Evolutionary conservation across 2,888 invertebrate species (phyloP), one percentile per base, ranked within the genome.

Genomic region (Seladonia tumulorum): DNA sequence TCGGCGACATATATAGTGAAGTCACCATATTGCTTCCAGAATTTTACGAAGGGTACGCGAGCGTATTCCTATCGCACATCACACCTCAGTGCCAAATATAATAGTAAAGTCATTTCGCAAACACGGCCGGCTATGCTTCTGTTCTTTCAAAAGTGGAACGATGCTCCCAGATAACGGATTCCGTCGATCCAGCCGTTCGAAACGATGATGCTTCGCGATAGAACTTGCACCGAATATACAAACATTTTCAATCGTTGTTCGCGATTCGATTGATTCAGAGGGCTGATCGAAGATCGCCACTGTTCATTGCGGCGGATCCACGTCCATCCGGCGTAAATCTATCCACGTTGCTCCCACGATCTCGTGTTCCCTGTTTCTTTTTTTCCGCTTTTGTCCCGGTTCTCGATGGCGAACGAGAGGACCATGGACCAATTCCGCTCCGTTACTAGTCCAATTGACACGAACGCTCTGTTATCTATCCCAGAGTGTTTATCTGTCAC

Each of bases 401-500:
- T 25, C 14, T 66, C 66, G 35, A 29, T 7, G 14, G 66, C 29
- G 8, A 8, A n/a, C 8, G 1, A 63, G 63, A 16, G 18, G 8
- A 35, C 66, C 22, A 3, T 35, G 22, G 18, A 35, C 66, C 66
- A 18, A 35, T 66, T 66, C 66, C 10, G 35, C 18, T 10, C 22
- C 35, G 66, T 68, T 68, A 4, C 35, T 68, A 35, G 8, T 29
- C 22, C 39, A 39, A 68, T 68, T 66, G 66, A 68, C 35, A 18
- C 66, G 35, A 18, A 68, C 39, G 22, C 29, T 18, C 66, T 68
- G 29, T 68, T 16, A 35, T 68, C 35, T 68, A 29, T 39, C 39
- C 18, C 35, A 39, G 2, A 68, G 18, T 18, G 35, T 39, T 83
- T 75, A 63, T 83, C 82, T 49, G 47, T 25, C 16, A 16, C 35